These are phyloP conservation scores for Hirtodrosophila cameraria DNA, from an alignment of 2,888 invertebrate species.

Conservation along the genomic window DNA sequence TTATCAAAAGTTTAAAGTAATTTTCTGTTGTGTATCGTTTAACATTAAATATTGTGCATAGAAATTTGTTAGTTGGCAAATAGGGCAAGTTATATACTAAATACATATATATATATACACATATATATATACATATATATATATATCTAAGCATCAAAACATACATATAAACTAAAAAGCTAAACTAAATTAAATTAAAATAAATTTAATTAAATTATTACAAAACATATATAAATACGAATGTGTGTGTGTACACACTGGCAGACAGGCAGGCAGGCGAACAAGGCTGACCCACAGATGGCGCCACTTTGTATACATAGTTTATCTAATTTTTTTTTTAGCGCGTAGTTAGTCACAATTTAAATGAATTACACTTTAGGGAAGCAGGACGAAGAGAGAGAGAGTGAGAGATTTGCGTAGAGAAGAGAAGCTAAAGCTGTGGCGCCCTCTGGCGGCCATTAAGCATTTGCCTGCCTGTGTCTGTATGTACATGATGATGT, in stretches of 20 bases:
- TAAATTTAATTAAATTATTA: slow-evolving; percentile 34
- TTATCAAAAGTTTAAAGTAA: slow-evolving; percentile 20
- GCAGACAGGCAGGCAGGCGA: slow-evolving; percentile 4
- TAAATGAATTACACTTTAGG: slow-evolving; percentile 62
- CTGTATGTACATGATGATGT: no score
- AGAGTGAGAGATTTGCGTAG: no score
- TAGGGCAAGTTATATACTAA: slow-evolving; percentile 1
- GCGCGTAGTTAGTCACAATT: slow-evolving; percentile 79
- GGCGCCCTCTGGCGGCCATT: slow-evolving; percentile 45
- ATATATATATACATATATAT: slow-evolving; percentile 6
- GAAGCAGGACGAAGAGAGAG: no score
- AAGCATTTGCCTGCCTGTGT: not conserved
- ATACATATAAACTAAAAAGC: slow-evolving; percentile 36
- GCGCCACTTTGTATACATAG: slow-evolving; percentile 44
- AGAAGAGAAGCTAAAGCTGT: slow-evolving; percentile 35
- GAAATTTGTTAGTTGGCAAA: slow-evolving; percentile 6
- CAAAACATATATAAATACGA: slow-evolving; percentile 7
- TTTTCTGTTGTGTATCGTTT: slow-evolving; percentile 33
- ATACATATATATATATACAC: slow-evolving; percentile 11
- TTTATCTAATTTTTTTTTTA: slow-evolving; percentile 62
- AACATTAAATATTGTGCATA: slow-evolving; percentile 21
- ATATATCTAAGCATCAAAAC: slow-evolving; percentile 3
- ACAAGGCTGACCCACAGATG: slow-evolving; percentile 31
- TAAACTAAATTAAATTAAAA: slow-evolving; percentile 48
- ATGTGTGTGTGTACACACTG: slow-evolving; percentile 13